Base-by-base conservation (phyloP, 2,888 invertebrate genomes). In the Hypsopygia costalis region DNA sequence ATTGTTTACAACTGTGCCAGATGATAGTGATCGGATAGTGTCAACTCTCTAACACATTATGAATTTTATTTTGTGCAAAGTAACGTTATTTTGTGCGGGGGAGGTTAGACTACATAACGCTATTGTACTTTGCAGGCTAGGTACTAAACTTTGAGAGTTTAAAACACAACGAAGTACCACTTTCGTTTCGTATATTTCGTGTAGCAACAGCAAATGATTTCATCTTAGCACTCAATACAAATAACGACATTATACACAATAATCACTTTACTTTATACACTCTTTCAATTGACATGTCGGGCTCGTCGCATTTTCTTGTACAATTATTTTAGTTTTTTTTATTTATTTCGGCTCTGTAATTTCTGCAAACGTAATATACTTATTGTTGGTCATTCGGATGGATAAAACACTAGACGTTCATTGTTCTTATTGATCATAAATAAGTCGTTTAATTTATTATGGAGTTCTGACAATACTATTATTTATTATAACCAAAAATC, bases 241-340 rank as follows among this genome's bases (percentile, higher is more conserved):
- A 52, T 55, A 58, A 66, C 58, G 45, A 68, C 60, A 65, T 58
- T 70, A 74, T 70, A 67, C 67, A 75, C 66, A 74, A 66, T 77
- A 74, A 67, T 61, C 68, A 60, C 61, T 61, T 70, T 72, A 75
- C 70, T 82, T 75, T 83, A 74, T 82, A 83, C 83, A 85, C 59
- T 78, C 78, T 66, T 74, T 80, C 81, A 86, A 87, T 87, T 87
- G 87, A 87, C 87, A 80, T 81, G 63, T 82, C 78, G 85, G 87
- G 87, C 77, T 69, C 77, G 75, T 86, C 79, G 62, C 78, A 52
- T 69, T 59, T 67, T 79, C 81, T 81, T 82, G 78, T 83, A 87
- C 82, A 83, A 78, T 77, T 78, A 81, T 61, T 66, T 74, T 70
- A 70, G 52, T 62, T 62, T 55, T 46, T 45, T 69, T 65, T n/a